A percentile compares a stretch with the other conserved stretches of the same genome.
Conservation (phyloP, 2,888 invertebrate species). For the Dendrolimus houi region DNA sequence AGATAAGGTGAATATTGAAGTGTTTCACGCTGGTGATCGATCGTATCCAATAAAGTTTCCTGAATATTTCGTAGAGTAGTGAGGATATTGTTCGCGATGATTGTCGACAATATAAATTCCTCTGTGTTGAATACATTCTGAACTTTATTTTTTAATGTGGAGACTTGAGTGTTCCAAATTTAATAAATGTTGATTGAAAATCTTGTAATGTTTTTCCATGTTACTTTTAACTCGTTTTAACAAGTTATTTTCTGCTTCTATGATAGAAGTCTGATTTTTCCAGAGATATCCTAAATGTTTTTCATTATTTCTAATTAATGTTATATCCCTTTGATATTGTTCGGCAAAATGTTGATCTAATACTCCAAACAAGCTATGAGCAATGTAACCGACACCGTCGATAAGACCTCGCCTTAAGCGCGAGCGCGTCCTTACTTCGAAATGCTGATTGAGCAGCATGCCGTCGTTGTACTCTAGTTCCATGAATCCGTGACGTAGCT, state of each 20-base stretch:
- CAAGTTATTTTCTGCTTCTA: background rate
- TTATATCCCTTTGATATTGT: background rate
- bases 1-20: too few relatives aligned
- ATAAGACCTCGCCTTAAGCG: background rate
- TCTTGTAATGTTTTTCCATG: too few relatives aligned
- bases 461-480: background rate
- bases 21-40: too few relatives aligned
- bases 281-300: background rate
- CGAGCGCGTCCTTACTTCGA: background rate
- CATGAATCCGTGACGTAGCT: constrained; percentile 1
- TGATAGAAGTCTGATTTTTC: background rate
- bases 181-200: too few relatives aligned
- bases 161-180: too few relatives aligned
- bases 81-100: too few relatives aligned
- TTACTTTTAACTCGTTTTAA: background rate
- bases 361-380: background rate
- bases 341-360: background rate
- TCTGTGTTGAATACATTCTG: too few relatives aligned
- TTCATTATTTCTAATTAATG: background rate
- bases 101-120: too few relatives aligned
- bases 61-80: too few relatives aligned
- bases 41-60: too few relatives aligned
- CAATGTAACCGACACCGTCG: background rate
- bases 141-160: too few relatives aligned
- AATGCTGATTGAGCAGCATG: background rate